Evolutionary conservation across 1,140 invertebrate genomes (phyloP).

Genomic region (Eriocheir sinensis): DNA sequence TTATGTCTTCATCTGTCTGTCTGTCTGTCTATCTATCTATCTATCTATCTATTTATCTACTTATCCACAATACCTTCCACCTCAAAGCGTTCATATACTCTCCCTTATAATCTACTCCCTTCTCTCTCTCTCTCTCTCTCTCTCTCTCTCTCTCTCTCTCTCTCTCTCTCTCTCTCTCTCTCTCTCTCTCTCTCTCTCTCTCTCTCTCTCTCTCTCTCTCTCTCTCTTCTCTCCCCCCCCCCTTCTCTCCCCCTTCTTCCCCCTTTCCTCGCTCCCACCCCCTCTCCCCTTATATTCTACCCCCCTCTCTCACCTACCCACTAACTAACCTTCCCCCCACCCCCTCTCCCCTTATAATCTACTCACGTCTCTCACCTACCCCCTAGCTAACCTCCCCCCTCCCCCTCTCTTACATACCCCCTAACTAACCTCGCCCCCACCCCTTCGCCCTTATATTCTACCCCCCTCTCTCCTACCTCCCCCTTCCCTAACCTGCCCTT

Average conservation of each 20-base stretch:
- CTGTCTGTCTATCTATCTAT: constrained; percentile 1
- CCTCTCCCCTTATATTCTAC: background rate
- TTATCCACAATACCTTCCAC: background rate
- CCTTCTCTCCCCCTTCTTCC: too few relatives aligned
- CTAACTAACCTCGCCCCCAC: background rate
- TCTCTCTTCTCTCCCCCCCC: background rate
- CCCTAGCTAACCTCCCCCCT: background rate
- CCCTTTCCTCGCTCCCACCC: background rate
- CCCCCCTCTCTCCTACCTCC: too few relatives aligned
- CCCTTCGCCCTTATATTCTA: background rate
- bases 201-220: background rate
- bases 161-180: background rate
- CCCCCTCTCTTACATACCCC: background rate
- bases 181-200: background rate
- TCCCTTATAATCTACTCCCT: too few relatives aligned
- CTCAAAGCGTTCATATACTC: background rate
- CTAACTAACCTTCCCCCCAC: background rate
- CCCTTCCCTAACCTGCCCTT: background rate
- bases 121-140: background rate
- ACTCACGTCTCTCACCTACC: background rate
- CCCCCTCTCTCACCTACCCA: background rate
- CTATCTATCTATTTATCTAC: background rate
- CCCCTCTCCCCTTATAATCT: background rate
- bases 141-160: background rate
- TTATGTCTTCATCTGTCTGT: background rate